Evolutionary conservation across 2,888 invertebrate species (phyloP), one percentile per base, ranked within the genome.

Genomic region (Eristalis intricaria): DNA sequence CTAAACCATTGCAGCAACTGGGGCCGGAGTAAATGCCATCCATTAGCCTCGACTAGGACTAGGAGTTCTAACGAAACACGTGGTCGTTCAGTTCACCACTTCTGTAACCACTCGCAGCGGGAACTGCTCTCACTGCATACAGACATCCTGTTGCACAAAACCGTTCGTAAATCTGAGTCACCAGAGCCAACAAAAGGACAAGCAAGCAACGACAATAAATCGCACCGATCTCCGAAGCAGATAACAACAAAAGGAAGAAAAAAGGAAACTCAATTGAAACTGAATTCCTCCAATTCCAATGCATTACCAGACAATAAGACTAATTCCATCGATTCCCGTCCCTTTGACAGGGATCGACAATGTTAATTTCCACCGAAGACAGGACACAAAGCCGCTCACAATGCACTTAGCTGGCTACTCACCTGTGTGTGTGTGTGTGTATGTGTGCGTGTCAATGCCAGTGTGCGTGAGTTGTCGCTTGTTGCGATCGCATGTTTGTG

Each of bases 291-390:
- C 73, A 76, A 76, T 76, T 70, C 73, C 68, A 38, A 69, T 22
- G 65, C 66, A 88, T 70, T 70, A 75, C 75, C 35, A 89, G 69
- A 89, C 89, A 89, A 88, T 89, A 88, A 88, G 85, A 60, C 83
- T 88, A 88, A 89, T 89, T 89, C 83, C 76, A 80, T 82, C 32
- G 68, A 71, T 79, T 76, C 58, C 65, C 50, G 60, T 75, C 35
- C 38, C 58, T 26, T 29, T 65, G 75, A 79, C 68, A 71, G 38
- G 64, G 19, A 77, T 74, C 61, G 77, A 79, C 75, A 86, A 86
- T 86, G 83, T 82, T 78, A 78, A 86, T 86, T 86, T 79, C 82
- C 23, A 78, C 23, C 23, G 40, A 74, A 61, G 29, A 29, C n/a
- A 61, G 38, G 40, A 60, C 65, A 60, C 65, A 32, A 71, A 76